Percentiles rank a stretch among this genome's conserved stretches.
Evolutionary conservation across 2,888 invertebrate genomes (phyloP).

Genomic region (Epinotia ramella): DNA sequence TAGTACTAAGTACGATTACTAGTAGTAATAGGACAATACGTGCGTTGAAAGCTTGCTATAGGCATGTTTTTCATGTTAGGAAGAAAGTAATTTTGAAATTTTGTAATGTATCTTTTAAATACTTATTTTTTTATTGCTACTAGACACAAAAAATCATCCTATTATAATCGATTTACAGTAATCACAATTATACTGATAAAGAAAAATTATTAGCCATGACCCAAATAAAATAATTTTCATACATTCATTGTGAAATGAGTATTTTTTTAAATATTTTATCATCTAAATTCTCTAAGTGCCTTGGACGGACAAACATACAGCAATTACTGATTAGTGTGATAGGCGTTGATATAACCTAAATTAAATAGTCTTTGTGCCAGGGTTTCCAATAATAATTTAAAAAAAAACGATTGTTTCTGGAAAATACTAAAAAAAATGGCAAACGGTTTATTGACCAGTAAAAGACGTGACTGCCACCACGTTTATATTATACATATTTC

Average conservation of each 20-base stretch:
- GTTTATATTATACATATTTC: no score
- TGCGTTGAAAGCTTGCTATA: slow-evolving; percentile 43
- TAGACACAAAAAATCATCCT: neutral
- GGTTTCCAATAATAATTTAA: neutral
- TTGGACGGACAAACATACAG: slow-evolving; percentile 15
- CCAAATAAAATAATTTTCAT: neutral
- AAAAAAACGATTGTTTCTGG: neutral
- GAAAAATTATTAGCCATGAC: neutral
- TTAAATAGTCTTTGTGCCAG: neutral
- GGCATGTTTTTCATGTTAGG: neutral
- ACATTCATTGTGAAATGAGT: neutral
- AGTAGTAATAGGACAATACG: slow-evolving; percentile 28
- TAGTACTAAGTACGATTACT: slow-evolving; percentile 19
- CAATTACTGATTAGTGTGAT: slow-evolving; percentile 19
- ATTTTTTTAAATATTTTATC: neutral
- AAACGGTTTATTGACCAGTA: neutral
- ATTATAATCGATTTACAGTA: neutral
- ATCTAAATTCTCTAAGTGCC: slow-evolving; percentile 1
- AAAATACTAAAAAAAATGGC: neutral
- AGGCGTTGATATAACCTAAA: slow-evolving; percentile 11
- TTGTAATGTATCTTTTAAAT: neutral
- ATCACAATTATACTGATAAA: neutral
- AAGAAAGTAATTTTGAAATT: neutral
- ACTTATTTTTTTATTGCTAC: neutral
- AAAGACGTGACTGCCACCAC: no score